Evolutionary conservation across 2,888 invertebrate genomes (phyloP), one percentile per base, ranked within the genome.

Genomic region (Blera fallax): DNA sequence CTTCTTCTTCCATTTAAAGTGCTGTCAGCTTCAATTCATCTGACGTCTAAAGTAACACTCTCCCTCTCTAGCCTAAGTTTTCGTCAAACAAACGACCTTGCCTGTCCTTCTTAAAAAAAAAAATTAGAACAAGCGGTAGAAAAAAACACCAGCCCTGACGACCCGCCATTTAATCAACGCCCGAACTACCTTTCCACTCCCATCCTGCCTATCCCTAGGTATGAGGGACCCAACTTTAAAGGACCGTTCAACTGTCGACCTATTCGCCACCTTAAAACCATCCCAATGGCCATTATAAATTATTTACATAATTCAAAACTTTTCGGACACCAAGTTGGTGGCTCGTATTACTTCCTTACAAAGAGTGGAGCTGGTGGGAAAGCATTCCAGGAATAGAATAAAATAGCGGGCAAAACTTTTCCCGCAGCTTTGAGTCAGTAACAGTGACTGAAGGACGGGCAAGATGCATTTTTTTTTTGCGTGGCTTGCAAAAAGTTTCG

Each of bases 271-370:
- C 14, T 10, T 14, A 29, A 40, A 76, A 27, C 29, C 18, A 52
- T 78, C 65, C 74, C 60, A 45, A 70, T 74, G 58, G 69, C 74
- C 74, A 72, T 77, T 72, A 85, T 72, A 81, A 81, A 81, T 85
- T 85, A 85, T 85, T 85, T 77, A 85, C 85, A 85, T 85, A 81
- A 81, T 76, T 85, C 85, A 85, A 81, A 81, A 81, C 76, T 85
- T 85, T 85, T 77, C 62, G 81, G 81, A 85, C 81, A 85, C 81
- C 85, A 76, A 85, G 76, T 85, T 76, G 76, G 70, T 70, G 73
- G 84, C 56, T 84, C 64, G 70, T 65, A 80, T 65, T 80, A 80
- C 79, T 76, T 84, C 64, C 62, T 64, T 21, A 27, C 45, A 77
- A 65, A 73, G 60, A 37, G 3, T 34, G 27, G 45, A 60, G 37